Base-by-base conservation (phyloP, 1,140 invertebrate species). In the Neuroterus valhalla region DNA sequence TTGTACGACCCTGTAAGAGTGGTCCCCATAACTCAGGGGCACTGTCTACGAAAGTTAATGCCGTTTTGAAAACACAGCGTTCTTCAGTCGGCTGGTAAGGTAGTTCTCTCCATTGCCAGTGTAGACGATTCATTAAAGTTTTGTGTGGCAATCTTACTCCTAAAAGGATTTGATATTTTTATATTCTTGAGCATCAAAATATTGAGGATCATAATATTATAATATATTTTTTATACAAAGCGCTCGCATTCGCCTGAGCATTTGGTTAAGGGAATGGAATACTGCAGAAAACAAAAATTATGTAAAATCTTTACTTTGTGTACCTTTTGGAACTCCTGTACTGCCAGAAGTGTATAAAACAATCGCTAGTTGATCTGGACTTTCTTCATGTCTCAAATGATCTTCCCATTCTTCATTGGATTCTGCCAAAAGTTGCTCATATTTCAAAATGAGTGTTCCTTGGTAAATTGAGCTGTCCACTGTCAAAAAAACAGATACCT, bases 261-360 rank as follows among this genome's bases (percentile, higher is more conserved):
- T n/a, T n/a, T n/a, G n/a, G n/a, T n/a, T n/a, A n/a, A n/a, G n/a
- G 15, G 55, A 75, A 48, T 15, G 50, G 50, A 44, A n/a, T n/a
- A n/a, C n/a, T n/a, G n/a, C n/a, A n/a, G n/a, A n/a, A n/a, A n/a
- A n/a, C n/a, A n/a, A 76, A 72, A 52, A 66, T 55, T 0, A 6
- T 44, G 44, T 50, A 70, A 15, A 50, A 75, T 26, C 23, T 23
- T 55, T 52, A 26, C 70, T 73, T 46, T 66, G 31, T 62, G 2
- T 93, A 92, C 96, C 97, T 93, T 98, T 98, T 3, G 97, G 97
- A 48, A 95, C 91, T 52, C 97, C 97, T 11, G 97, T 98, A 84
- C 96, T 98, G 45, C 97, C 97, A 62, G 96, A 98, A 62, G 97
- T 98, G 82, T 98, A 98, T 4, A 97, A 90, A 46, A 98, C 93